phyloP scores from a whole-genome alignment of 2,113 vertebrate genomes.

The Pomatostomus ruficeps region DNA sequence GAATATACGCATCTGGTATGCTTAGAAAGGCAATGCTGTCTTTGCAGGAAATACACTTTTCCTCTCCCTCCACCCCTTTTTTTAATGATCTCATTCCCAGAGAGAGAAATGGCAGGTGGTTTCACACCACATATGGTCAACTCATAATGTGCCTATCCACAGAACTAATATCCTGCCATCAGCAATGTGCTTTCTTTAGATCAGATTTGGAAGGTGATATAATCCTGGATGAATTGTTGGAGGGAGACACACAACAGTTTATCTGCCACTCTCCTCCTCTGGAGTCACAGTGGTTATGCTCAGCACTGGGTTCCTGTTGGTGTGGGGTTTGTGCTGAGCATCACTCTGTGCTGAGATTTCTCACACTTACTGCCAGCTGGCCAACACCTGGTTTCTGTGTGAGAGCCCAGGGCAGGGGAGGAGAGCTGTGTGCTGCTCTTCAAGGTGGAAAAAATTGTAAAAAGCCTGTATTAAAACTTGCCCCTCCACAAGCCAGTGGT shows the following conservation, averaged over 20 bases:
- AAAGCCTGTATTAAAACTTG: neutral
- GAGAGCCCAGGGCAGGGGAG: neutral
- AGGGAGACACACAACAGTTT: neutral
- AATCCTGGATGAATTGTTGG: neutral
- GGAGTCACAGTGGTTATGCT: accelerated
- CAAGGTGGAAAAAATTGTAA: neutral
- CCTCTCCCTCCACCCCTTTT: neutral
- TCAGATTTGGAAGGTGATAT: neutral
- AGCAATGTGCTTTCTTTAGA: neutral
- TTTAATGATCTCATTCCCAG: neutral
- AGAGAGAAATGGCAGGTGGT: neutral
- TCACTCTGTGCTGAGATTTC: neutral
- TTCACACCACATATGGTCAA: constrained; percentile 19
- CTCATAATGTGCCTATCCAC: neutral
- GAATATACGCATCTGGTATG: neutral
- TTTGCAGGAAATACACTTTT: neutral
- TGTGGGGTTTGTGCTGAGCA: neutral
- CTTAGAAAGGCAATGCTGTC: neutral
- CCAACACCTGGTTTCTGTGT: neutral
- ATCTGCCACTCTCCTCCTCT: neutral
- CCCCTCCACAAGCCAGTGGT: neutral
- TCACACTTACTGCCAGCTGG: neutral
- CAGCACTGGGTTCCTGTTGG: neutral
- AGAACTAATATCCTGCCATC: neutral
- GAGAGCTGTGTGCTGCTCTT: neutral